Conservation (phyloP, 2,797 vertebrate genomes). For the Mormyrops attenuatus region DNA sequence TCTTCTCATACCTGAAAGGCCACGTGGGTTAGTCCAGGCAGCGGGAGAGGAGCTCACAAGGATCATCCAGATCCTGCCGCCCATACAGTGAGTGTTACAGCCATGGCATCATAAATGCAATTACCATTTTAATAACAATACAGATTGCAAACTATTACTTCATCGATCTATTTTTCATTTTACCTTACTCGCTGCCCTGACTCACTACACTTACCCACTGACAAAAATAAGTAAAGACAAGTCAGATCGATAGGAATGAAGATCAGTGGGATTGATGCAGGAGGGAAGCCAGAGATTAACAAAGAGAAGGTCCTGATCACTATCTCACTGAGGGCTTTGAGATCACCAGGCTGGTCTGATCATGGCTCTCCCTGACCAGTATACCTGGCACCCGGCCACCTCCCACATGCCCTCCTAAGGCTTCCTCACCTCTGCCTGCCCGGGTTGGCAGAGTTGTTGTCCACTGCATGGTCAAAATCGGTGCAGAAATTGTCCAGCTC, state of each 20-base stretch:
- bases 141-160: not conserved
- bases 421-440: slow-evolving; percentile 79
- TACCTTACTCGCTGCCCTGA: not conserved
- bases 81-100: not conserved
- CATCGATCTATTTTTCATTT: not conserved
- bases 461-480: slow-evolving; percentile 72
- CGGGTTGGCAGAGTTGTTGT: slow-evolving; percentile 72
- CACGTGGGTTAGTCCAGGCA: not conserved
- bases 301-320: not conserved
- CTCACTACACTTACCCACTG: not conserved
- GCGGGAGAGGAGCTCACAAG: not conserved
- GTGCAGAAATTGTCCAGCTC: slow-evolving; percentile 83
- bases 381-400: not conserved
- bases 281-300: not conserved
- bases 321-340: not conserved
- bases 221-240: not conserved
- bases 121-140: not conserved
- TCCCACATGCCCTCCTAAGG: not conserved
- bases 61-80: not conserved
- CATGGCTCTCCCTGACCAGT: not conserved
- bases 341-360: not conserved
- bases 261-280: not conserved
- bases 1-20: slow-evolving; percentile 81
- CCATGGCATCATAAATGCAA: not conserved
- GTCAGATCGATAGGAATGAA: not conserved